Evolutionary conservation across 1,140 invertebrate genomes (phyloP).

Genomic region (Agrypnia vestita): DNA sequence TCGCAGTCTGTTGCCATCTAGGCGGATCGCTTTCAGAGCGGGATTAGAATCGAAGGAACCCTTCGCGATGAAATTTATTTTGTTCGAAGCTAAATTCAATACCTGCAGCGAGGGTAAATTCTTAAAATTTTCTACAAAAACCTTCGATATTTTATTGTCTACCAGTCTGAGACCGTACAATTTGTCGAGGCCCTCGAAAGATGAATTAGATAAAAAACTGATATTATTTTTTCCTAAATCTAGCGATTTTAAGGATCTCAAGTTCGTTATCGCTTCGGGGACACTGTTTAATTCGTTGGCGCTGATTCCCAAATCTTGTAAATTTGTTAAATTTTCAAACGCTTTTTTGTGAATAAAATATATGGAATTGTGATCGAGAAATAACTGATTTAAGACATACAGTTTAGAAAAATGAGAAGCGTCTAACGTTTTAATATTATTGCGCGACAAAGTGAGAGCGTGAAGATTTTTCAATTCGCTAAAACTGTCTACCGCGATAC

Average conservation of each 20-base stretch:
- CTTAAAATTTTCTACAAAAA: constrained; percentile 79
- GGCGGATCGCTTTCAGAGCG: constrained; percentile 77
- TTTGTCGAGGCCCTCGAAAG: constrained; percentile 77
- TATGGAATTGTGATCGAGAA: constrained; percentile 84
- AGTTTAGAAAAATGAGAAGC: constrained; percentile 82
- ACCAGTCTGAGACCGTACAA: constrained; percentile 79
- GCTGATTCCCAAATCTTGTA: constrained; percentile 86
- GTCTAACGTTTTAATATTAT: constrained; percentile 80
- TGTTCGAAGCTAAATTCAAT: constrained; percentile 81
- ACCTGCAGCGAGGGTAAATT: constrained; percentile 78
- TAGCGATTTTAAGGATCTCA: constrained; percentile 81
- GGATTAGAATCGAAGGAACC: constrained; percentile 79
- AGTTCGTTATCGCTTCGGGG: constrained; percentile 79
- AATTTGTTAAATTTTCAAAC: constrained; percentile 84
- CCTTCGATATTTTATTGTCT: constrained; percentile 79
- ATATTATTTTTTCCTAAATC: constrained; percentile 88
- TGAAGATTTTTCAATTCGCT: constrained; percentile 83
- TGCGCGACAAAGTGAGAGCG: constrained; percentile 82
- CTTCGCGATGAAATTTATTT: constrained; percentile 77
- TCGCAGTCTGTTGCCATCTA: constrained; percentile 80
- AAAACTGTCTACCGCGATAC: constrained; percentile 83
- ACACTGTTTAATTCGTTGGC: constrained; percentile 83
- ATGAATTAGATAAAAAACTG: constrained; percentile 74
- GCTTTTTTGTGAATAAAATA: constrained; percentile 80
- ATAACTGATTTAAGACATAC: constrained; percentile 81